These are phyloP conservation scores for Brevimyrus niger DNA, from an alignment of 2,113 vertebrate species.

Conservation along the genomic window DNA sequence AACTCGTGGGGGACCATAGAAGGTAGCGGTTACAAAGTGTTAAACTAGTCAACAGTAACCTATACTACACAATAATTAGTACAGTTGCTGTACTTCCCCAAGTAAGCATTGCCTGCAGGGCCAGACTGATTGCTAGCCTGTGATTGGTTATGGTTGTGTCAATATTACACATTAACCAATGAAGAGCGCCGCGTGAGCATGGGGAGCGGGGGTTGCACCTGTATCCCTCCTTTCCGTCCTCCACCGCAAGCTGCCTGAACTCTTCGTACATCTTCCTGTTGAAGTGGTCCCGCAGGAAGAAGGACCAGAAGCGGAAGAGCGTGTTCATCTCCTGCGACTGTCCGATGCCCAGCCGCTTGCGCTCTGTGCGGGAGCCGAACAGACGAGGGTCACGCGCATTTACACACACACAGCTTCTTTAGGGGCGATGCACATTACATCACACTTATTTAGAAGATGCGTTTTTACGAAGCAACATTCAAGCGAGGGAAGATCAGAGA, in stretches of 20 bases:
- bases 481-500: background rate
- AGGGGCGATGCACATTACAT: background rate
- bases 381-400: background rate
- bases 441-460: background rate
- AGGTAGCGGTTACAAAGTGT: background rate
- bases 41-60: background rate
- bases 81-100: background rate
- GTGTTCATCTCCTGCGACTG: conserved; percentile 99
- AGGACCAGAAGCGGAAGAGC: conserved; percentile 98
- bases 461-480: background rate
- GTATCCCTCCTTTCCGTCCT: conserved; percentile 95
- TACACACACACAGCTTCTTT: background rate
- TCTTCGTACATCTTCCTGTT: conserved; percentile 99
- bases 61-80: background rate
- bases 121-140: background rate
- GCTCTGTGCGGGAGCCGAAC: conserved; percentile 58
- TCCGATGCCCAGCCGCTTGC: conserved; percentile 92
- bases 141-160: background rate
- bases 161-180: background rate
- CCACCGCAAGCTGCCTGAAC: conserved; percentile 87
- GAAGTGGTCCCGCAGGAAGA: conserved; percentile 97
- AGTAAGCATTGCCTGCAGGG: background rate
- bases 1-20: background rate
- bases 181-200: background rate
- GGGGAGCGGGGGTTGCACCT: conserved; percentile 58